A percentile compares a stretch with the other conserved stretches of the same genome.
Conservation (phyloP, 2,113 vertebrate species). For the Pelvicachromis taeniatus region DNA sequence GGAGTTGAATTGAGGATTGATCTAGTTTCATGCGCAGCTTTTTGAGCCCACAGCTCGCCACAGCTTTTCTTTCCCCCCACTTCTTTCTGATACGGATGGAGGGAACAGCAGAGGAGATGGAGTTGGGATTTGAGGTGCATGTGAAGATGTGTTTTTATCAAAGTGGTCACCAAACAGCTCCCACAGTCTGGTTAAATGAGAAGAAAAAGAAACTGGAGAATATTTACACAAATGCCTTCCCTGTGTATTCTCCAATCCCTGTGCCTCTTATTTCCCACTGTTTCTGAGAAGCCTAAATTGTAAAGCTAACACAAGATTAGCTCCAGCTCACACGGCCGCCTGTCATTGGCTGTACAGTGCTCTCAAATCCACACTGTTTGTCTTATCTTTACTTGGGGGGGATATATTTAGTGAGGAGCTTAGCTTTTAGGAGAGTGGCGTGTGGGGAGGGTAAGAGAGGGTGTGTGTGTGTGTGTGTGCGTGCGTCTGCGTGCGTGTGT, state of each 20-base stretch:
- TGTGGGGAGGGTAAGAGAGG: conserved; percentile 35
- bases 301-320: conserved; percentile 70
- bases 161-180: not conserved
- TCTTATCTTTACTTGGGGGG: conserved; percentile 72
- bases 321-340: conserved; percentile 52
- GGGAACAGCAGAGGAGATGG: not conserved
- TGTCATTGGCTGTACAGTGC: conserved; percentile 70
- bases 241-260: not conserved
- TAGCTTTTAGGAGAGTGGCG: conserved; percentile 69
- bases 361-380: conserved; percentile 75
- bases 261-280: not conserved
- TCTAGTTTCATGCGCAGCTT: not conserved
- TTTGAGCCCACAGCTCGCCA: not conserved
- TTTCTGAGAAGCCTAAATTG: conserved; percentile 59
- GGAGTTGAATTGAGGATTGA: not conserved
- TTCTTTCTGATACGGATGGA: not conserved
- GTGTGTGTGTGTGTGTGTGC: not conserved
- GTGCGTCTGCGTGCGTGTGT: not conserved
- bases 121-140: not conserved
- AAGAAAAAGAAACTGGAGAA: not conserved
- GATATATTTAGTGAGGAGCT: conserved; percentile 83
- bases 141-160: not conserved
- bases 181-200: not conserved
- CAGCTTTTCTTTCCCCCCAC: not conserved
- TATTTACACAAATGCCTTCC: not conserved